These are phyloP conservation scores for Alectoris magna DNA, from an alignment of 2,797 vertebrate genomes.

Conservation along the genomic window DNA sequence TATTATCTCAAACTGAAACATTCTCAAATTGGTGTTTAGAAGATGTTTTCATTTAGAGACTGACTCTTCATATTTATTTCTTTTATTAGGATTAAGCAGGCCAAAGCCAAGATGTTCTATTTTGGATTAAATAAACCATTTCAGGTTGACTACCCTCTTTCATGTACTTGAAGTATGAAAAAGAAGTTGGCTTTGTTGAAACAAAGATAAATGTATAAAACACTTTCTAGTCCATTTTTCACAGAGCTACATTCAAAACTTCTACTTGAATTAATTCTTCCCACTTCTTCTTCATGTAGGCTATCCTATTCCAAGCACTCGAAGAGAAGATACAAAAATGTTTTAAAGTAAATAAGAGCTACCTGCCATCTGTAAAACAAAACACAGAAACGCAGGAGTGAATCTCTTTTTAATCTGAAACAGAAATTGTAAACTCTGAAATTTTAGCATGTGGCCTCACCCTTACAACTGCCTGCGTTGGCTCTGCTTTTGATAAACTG, in stretches of 20 bases:
- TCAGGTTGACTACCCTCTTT: conserved; percentile 50
- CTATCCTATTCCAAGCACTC: not conserved
- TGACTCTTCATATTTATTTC: conserved; percentile 38
- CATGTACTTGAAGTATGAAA: conserved; percentile 30
- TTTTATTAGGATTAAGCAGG: conserved; percentile 47
- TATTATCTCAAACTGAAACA: not conserved
- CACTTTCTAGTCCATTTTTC: conserved; percentile 62
- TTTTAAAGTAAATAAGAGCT: conserved; percentile 44
- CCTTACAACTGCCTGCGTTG: not conserved
- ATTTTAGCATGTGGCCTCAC: not conserved
- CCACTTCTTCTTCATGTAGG: not conserved
- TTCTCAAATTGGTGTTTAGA: conserved; percentile 21
- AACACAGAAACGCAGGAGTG: not conserved
- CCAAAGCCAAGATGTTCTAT: conserved; percentile 44
- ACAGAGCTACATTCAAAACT: conserved; percentile 58
- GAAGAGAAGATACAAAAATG: not conserved
- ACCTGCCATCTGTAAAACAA: conserved; percentile 43
- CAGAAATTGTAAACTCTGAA: conserved; percentile 44
- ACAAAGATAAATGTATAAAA: conserved; percentile 58
- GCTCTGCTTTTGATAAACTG: not conserved
- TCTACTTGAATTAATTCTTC: conserved; percentile 48
- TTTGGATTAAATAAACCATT: conserved; percentile 55
- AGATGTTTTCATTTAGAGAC: conserved; percentile 50
- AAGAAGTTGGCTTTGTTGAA: conserved; percentile 51
- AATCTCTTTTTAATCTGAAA: conserved; percentile 54